Conservation (phyloP, 1,140 invertebrate genomes). For the Drosophila hydei region DNA sequence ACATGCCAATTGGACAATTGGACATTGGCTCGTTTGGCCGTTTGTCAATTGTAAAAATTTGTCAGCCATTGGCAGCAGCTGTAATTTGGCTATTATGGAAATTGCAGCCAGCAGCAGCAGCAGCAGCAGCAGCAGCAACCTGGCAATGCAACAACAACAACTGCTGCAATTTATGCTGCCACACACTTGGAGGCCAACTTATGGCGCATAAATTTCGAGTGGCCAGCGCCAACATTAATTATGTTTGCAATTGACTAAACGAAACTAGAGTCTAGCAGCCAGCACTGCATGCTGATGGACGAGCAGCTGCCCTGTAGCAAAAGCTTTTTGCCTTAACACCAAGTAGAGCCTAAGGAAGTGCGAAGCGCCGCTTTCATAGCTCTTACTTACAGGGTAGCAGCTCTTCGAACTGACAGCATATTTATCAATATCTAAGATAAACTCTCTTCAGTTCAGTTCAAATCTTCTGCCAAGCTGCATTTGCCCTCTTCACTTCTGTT, state of each 20-base stretch:
- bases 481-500: too few species aligned
- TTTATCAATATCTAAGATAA: too few species aligned
- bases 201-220: conserved; percentile 68
- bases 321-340: too few species aligned
- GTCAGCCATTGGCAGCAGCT: conserved; percentile 47
- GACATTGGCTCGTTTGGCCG: conserved; percentile 36
- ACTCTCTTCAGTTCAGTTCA: too few species aligned
- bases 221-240: conserved; percentile 63
- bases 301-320: background rate
- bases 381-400: too few species aligned
- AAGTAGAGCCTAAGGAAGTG: too few species aligned
- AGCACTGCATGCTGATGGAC: background rate
- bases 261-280: background rate
- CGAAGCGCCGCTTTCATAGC: too few species aligned
- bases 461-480: too few species aligned
- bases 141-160: conserved; percentile 7
- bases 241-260: conserved; percentile 71
- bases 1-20: conserved; percentile 20
- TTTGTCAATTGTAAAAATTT: conserved; percentile 59
- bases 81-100: conserved; percentile 72
- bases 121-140: conserved; percentile 4
- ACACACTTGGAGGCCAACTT: conserved; percentile 75
- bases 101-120: conserved; percentile 44
- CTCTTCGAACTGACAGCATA: too few species aligned
- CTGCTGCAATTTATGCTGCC: conserved; percentile 62